Percentiles rank a stretch among this genome's conserved stretches.
These are phyloP conservation scores for Tiliqua scincoides DNA, from an alignment of 2,113 vertebrate species.

Conservation along the genomic window DNA sequence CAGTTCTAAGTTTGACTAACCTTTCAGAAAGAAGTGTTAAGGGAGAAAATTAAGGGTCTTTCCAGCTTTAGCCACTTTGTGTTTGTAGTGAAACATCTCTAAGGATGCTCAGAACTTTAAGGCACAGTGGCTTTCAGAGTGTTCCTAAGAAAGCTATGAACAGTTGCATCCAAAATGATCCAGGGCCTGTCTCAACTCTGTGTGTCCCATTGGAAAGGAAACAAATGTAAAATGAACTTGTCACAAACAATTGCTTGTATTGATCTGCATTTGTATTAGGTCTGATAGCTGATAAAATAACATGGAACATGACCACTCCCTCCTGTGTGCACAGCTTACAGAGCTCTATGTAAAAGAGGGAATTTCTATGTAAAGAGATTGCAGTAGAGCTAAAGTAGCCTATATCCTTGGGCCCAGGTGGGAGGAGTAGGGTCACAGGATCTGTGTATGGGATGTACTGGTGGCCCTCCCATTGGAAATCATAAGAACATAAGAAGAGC, in stretches of 20 bases:
- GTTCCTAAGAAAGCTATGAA: too few relatives aligned
- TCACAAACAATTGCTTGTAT: not conserved
- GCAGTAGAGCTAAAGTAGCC: not conserved
- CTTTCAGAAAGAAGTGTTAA: too few relatives aligned
- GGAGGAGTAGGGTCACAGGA: not conserved
- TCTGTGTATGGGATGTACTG: not conserved
- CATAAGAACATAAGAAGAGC: too few relatives aligned
- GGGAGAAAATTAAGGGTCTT: not conserved
- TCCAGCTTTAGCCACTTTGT: not conserved
- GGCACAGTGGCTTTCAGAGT: not conserved
- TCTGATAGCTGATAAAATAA: not conserved
- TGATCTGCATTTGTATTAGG: constrained; percentile 23
- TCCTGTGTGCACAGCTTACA: not conserved
- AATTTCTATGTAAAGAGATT: not conserved
- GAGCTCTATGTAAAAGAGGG: not conserved
- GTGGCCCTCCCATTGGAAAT: not conserved
- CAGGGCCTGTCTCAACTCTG: too few relatives aligned
- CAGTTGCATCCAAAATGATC: too few relatives aligned
- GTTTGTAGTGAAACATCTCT: not conserved
- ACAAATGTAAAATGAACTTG: not conserved
- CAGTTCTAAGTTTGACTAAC: not conserved
- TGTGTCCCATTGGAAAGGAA: too few relatives aligned
- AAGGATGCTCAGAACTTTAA: not conserved
- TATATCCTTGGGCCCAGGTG: not conserved
- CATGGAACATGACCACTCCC: not conserved